Conservation (phyloP, 2,113 vertebrate genomes). For the Caranx melampygus region DNA sequence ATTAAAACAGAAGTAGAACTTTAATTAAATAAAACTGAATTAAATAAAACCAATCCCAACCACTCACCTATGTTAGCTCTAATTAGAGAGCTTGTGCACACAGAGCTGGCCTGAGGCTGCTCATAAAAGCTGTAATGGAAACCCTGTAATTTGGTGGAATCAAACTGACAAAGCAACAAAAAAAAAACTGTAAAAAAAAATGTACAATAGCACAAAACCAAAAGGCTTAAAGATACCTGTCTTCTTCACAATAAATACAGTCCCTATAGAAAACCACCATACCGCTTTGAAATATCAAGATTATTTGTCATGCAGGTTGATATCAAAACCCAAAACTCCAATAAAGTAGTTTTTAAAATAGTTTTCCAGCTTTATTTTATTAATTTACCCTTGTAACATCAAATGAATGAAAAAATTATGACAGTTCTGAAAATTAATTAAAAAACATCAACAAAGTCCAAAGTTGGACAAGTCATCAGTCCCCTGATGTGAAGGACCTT, state of each 20-base stretch:
- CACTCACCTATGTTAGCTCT: constrained; percentile 20
- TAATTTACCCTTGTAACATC: too few relatives aligned
- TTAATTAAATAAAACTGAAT: background rate
- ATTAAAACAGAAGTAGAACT: background rate
- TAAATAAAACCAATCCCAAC: constrained; percentile 19
- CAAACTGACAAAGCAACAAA: constrained; percentile 18
- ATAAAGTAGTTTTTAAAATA: too few relatives aligned
- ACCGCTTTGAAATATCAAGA: too few relatives aligned
- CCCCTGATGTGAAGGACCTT: too few relatives aligned
- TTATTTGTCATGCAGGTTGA: too few relatives aligned
- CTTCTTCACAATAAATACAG: background rate
- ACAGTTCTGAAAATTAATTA: too few relatives aligned
- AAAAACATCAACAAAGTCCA: too few relatives aligned
- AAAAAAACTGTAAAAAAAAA: constrained; percentile 2
- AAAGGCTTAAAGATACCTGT: background rate
- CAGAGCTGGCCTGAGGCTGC: constrained; percentile 12
- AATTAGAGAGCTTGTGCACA: constrained; percentile 19
- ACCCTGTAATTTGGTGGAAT: constrained; percentile 17
- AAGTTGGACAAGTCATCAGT: too few relatives aligned
- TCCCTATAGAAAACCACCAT: too few relatives aligned
- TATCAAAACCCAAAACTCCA: too few relatives aligned
- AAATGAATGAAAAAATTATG: too few relatives aligned
- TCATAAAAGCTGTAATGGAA: constrained; percentile 25
- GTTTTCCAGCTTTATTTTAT: too few relatives aligned
- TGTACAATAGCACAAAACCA: background rate